Evolutionary conservation across 2,888 invertebrate species (phyloP).

Genomic region (Epinotia demarniana): DNA sequence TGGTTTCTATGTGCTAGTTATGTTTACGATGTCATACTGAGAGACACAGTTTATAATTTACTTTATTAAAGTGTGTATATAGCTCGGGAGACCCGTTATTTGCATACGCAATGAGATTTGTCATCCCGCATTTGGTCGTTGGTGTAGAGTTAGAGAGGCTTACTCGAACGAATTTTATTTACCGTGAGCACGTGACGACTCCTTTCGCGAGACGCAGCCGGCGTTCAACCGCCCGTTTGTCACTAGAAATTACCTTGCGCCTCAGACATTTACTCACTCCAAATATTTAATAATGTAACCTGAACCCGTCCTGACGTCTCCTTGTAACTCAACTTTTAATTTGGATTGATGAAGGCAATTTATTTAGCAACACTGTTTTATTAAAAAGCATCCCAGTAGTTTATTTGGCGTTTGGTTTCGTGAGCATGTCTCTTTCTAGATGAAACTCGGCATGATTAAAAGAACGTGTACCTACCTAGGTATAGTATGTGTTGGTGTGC

Average conservation of each 20-base stretch:
- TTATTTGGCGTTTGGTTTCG: conserved; percentile 26
- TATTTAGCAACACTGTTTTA: conserved; percentile 30
- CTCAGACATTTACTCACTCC: conserved; percentile 60
- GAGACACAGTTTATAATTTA: conserved; percentile 51
- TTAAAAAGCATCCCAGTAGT: conserved; percentile 18
- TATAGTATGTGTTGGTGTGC: conserved; percentile 12
- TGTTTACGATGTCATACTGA: conserved; percentile 49
- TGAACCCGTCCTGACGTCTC: conserved; percentile 42
- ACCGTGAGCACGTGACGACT: conserved; percentile 71
- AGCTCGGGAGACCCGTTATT: conserved; percentile 61
- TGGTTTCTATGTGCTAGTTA: conserved; percentile 18
- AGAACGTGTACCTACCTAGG: background rate
- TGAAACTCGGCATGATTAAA: conserved; percentile 17
- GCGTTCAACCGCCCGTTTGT: conserved; percentile 74
- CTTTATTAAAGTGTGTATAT: conserved; percentile 60
- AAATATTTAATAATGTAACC: conserved; percentile 61
- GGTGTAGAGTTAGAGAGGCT: conserved; percentile 56
- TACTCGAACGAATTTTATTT: conserved; percentile 73
- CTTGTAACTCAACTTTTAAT: conserved; percentile 45
- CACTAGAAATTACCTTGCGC: conserved; percentile 67
- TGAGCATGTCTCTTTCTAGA: background rate
- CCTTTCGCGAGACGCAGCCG: conserved; percentile 62
- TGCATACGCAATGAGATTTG: conserved; percentile 74
- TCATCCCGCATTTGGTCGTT: conserved; percentile 64
- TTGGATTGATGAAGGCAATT: conserved; percentile 44